Percentiles rank a stretch among this genome's conserved stretches.
Evolutionary conservation across 2,888 invertebrate genomes (phyloP).

Genomic region (Oxytorus armatus): DNA sequence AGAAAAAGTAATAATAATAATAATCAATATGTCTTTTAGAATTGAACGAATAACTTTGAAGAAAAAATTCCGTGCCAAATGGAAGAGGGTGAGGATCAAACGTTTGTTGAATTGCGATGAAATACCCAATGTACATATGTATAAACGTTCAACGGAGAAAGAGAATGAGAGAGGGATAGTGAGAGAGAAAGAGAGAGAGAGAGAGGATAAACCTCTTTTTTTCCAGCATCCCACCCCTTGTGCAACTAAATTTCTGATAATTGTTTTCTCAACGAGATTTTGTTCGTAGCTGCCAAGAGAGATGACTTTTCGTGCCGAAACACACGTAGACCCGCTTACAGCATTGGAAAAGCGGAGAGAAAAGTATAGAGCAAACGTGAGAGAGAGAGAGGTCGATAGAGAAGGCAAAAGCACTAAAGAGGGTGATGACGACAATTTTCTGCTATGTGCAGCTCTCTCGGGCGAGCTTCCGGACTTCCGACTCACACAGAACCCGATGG

Average conservation of each 20-base stretch:
- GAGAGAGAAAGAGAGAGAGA: not conserved
- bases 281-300: not conserved
- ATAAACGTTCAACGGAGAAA: too few relatives aligned
- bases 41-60: too few relatives aligned
- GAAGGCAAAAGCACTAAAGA: not conserved
- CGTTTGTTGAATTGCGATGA: too few relatives aligned
- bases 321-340: too few relatives aligned
- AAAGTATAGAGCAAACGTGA: not conserved
- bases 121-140: too few relatives aligned
- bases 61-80: too few relatives aligned
- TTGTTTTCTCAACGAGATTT: slow-evolving; percentile 15
- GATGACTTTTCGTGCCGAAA: not conserved
- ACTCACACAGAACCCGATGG: slow-evolving; percentile 21
- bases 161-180: too few relatives aligned
- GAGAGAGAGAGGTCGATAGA: not conserved
- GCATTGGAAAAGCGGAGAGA: not conserved
- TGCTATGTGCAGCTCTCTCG: slow-evolving; percentile 23
- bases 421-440: slow-evolving; percentile 47
- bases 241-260: slow-evolving; percentile 28
- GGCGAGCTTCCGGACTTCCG: slow-evolving; percentile 30
- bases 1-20: too few relatives aligned
- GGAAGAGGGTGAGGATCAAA: too few relatives aligned
- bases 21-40: too few relatives aligned
- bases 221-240: not conserved
- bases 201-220: not conserved